Conservation (phyloP, 2,888 invertebrate species). For the Hypena proboscidalis region DNA sequence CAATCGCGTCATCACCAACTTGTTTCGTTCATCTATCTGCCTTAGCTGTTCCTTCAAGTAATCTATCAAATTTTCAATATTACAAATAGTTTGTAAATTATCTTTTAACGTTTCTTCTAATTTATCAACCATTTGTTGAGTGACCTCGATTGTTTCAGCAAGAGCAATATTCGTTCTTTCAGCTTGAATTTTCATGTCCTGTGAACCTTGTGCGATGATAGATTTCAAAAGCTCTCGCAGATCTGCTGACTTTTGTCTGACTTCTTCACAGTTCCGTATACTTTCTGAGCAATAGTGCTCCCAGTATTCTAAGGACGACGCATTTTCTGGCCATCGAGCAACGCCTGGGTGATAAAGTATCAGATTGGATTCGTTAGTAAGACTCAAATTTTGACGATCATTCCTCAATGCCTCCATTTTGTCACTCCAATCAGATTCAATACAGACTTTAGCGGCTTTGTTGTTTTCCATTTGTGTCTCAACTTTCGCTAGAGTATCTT, state of each 20-base stretch:
- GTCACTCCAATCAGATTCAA: constrained; percentile 96
- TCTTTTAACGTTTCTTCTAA: constrained; percentile 89
- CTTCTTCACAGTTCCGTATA: constrained; percentile 90
- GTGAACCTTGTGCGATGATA: constrained; percentile 90
- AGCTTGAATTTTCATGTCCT: constrained; percentile 93
- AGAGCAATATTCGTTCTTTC: constrained; percentile 92
- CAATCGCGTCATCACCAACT: constrained; percentile 93
- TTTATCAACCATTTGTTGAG: constrained; percentile 88
- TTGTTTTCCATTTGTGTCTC: constrained; percentile 89
- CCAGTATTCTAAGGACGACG: constrained; percentile 89
- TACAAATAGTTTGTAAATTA: constrained; percentile 90
- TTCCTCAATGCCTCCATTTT: constrained; percentile 91
- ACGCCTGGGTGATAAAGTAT: constrained; percentile 92
- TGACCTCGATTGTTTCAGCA: constrained; percentile 88
- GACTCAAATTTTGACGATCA: constrained; percentile 87
- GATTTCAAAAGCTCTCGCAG: constrained; percentile 89
- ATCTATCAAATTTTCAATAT: constrained; percentile 91
- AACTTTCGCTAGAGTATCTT: constrained; percentile 87
- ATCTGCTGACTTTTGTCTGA: constrained; percentile 89
- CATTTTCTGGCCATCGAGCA: constrained; percentile 92
- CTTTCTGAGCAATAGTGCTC: constrained; percentile 92
- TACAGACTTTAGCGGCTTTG: constrained; percentile 90
- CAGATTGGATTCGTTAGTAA: constrained; percentile 88
- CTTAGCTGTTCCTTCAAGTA: constrained; percentile 88
- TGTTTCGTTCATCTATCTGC: constrained; percentile 90